phyloP scores from a whole-genome alignment of 2,888 invertebrate genomes.

The Cerceris rybyensis region DNA sequence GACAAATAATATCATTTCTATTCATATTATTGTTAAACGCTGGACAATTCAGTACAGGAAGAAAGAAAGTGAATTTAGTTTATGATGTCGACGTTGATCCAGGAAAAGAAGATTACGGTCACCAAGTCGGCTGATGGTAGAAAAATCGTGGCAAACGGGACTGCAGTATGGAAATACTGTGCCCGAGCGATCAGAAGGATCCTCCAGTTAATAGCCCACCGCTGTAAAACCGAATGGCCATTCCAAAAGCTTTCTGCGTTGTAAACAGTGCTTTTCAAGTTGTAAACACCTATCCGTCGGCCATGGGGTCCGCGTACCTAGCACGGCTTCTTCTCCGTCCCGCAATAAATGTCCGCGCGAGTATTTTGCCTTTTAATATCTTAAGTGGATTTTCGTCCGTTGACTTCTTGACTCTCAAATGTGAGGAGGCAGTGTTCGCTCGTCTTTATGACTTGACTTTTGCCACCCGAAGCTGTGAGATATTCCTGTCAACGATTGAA shows the following conservation, averaged over 20 bases:
- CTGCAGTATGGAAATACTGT: slow-evolving; percentile 39
- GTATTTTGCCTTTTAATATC: slow-evolving; percentile 36
- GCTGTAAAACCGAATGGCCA: slow-evolving; percentile 41
- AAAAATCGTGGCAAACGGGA: slow-evolving; percentile 9
- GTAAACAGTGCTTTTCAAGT: slow-evolving; percentile 35
- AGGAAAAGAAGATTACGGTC: background rate
- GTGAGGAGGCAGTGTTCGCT: background rate
- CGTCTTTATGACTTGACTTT: slow-evolving; percentile 41
- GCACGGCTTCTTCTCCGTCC: slow-evolving; percentile 7
- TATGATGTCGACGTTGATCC: too few species aligned
- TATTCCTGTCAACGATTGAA: background rate
- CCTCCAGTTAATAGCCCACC: slow-evolving; percentile 17
- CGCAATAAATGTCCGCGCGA: slow-evolving; percentile 43
- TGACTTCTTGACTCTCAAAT: slow-evolving; percentile 45
- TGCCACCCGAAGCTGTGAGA: background rate
- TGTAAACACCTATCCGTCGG: slow-evolving; percentile 29
- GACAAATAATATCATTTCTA: too few species aligned
- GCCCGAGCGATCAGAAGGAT: background rate
- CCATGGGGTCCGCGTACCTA: slow-evolving; percentile 10
- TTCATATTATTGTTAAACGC: too few species aligned
- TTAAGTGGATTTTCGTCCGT: slow-evolving; percentile 46
- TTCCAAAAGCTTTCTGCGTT: slow-evolving; percentile 1
- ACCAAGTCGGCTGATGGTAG: background rate
- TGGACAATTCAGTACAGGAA: too few species aligned
- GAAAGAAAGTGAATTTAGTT: too few species aligned